phyloP scores from a whole-genome alignment of 2,888 invertebrate species.

The Dicycla oo region DNA sequence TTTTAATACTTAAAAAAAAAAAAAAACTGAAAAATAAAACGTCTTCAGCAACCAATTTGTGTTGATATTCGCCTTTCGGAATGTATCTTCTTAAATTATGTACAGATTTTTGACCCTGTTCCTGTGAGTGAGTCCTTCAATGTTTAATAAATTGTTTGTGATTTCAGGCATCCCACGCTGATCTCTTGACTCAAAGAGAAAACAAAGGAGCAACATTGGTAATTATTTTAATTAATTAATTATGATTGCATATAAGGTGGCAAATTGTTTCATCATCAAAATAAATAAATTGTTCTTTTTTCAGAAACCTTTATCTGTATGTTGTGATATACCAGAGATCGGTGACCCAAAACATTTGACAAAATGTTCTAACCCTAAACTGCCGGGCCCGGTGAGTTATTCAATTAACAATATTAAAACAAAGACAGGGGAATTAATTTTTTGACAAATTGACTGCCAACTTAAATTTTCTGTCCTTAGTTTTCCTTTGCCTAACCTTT shows the following conservation, averaged over 20 bases:
- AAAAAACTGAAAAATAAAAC: neutral
- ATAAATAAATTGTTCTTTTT: slow-evolving; percentile 48
- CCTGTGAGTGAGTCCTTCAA: neutral
- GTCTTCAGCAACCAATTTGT: neutral
- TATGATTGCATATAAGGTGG: neutral
- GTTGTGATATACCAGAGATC: slow-evolving; percentile 86
- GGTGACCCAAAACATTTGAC: slow-evolving; percentile 77
- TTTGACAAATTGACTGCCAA: neutral
- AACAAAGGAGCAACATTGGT: slow-evolving; percentile 79
- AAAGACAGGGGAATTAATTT: too few relatives aligned
- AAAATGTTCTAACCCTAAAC: slow-evolving; percentile 81
- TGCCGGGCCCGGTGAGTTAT: slow-evolving; percentile 80
- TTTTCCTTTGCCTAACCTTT: too few relatives aligned
- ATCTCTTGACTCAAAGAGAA: slow-evolving; percentile 69
- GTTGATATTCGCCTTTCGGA: neutral
- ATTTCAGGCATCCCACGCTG: slow-evolving; percentile 71
- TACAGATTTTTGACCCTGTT: neutral
- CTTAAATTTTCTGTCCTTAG: neutral
- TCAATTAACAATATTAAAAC: neutral
- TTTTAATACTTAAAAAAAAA: neutral
- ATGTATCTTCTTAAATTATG: neutral
- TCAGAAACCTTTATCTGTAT: slow-evolving; percentile 86
- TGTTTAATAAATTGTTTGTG: neutral
- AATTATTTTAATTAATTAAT: slow-evolving; percentile 43
- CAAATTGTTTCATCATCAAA: neutral